Conservation (phyloP, 2,797 vertebrate genomes). For the Pseudochirops cupreus region DNA sequence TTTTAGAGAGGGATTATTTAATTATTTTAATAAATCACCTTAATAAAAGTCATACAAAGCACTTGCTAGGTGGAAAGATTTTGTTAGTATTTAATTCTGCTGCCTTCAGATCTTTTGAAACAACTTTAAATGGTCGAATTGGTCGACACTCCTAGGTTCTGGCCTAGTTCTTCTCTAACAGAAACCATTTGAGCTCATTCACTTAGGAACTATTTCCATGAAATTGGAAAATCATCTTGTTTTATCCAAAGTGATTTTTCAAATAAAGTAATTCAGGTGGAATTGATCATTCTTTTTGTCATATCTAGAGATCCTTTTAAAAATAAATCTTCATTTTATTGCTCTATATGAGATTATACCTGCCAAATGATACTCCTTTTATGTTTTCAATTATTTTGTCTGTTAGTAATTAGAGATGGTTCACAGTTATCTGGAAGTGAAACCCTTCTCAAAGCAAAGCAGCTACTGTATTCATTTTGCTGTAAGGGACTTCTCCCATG, state of each 20-base stretch:
- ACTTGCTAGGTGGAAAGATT: constrained; percentile 27
- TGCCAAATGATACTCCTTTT: background rate
- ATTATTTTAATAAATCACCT: constrained; percentile 53
- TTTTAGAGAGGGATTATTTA: background rate
- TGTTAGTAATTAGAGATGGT: background rate
- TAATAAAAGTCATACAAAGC: constrained; percentile 57
- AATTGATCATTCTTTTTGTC: background rate
- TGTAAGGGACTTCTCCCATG: background rate
- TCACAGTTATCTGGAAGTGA: background rate
- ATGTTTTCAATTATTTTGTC: background rate
- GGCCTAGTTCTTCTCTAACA: background rate
- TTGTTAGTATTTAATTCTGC: constrained; percentile 8
- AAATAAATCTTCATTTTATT: background rate
- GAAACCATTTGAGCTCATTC: background rate
- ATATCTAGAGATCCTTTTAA: background rate
- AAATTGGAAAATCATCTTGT: constrained; percentile 11
- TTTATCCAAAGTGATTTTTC: constrained; percentile 48
- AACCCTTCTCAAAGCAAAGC: background rate
- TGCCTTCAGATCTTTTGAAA: constrained; percentile 36
- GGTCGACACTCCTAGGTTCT: background rate
- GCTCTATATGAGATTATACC: background rate
- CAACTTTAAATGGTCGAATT: background rate
- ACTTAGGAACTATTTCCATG: background rate
- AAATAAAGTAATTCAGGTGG: background rate
- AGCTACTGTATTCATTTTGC: background rate